These are phyloP conservation scores for Glaucidium brasilianum DNA, from an alignment of 2,113 vertebrate genomes.

Conservation along the genomic window DNA sequence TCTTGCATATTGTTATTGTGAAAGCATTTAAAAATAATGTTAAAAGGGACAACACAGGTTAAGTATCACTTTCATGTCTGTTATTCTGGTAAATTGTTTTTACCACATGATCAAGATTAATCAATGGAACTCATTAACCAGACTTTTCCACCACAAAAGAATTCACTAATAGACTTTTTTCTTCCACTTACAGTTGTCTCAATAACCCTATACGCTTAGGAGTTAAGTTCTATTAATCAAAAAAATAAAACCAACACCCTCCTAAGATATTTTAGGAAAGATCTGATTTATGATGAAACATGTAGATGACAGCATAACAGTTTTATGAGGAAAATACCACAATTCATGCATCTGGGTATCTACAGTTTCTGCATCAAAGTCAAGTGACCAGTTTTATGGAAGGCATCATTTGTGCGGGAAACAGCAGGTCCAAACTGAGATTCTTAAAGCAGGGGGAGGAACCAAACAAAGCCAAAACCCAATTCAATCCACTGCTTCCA, in stretches of 20 bases:
- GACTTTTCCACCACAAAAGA: neutral
- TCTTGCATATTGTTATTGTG: neutral
- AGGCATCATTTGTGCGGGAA: neutral
- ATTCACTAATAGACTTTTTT: neutral
- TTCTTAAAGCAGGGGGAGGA: neutral
- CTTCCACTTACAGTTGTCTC: neutral
- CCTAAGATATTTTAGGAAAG: neutral
- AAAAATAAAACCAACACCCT: neutral
- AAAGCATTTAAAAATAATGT: constrained; percentile 15
- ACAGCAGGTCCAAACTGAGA: neutral
- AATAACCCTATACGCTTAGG: neutral
- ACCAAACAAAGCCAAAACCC: neutral
- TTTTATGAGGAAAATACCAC: neutral
- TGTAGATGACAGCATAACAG: neutral
- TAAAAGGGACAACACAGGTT: neutral
- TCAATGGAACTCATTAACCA: neutral
- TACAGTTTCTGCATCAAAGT: neutral
- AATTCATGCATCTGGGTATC: neutral
- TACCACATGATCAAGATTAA: neutral
- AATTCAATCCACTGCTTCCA: neutral
- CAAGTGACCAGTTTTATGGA: neutral
- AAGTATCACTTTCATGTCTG: neutral
- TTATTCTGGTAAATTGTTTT: neutral
- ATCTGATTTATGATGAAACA: neutral
- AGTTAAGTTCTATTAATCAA: neutral